Evolutionary conservation across 1,140 invertebrate species (phyloP), one percentile per base, ranked within the genome.

Genomic region (Campoletis sonorensis): DNA sequence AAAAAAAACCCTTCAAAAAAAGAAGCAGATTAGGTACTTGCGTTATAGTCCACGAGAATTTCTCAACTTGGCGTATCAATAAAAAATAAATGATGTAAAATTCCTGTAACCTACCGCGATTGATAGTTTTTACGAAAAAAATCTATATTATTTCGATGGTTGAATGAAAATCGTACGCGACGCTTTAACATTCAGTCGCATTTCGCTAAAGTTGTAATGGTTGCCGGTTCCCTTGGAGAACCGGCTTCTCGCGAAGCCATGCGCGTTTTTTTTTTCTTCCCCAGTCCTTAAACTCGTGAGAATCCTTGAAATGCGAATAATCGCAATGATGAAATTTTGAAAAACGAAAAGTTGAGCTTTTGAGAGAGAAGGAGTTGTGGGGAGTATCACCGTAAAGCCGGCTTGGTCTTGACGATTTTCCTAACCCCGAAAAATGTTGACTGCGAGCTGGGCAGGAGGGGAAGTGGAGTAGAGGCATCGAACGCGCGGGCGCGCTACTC

Each of bases 401-500:
- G 76, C 76, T 64, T 78, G 76, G 68, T 40, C 58, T 40, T 49
- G 61, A 37, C 37, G 45, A 54, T 76, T 79, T 79, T 83, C 80
- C 77, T 79, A 81, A 81, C 77, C 82, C 82, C 82, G 70, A 81
- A 83, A 82, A 72, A 58, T 79, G 64, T 81, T 79, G 76, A 78
- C 58, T 30, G 61, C 33, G 58, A 64, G 23, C 51, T n/a, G 3
- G 18, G 73, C 58, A 30, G 15, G n/a, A 27, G 49, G 5, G n/a
- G 21, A 33, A 18, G 61, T 16, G 77, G 33, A 71, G 67, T 13
- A 27, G 30, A 30, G 30, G 26, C 27, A 33, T 33, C 45, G 26
- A 51, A 71, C 70, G 79, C 72, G 79, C 64, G 71, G 45, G 79
- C 76, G 76, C 76, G 76, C 58, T 23, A 64, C 61, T 64, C 21